These are phyloP conservation scores for Torymus texanus DNA, from an alignment of 2,888 invertebrate genomes.

Conservation along the genomic window DNA sequence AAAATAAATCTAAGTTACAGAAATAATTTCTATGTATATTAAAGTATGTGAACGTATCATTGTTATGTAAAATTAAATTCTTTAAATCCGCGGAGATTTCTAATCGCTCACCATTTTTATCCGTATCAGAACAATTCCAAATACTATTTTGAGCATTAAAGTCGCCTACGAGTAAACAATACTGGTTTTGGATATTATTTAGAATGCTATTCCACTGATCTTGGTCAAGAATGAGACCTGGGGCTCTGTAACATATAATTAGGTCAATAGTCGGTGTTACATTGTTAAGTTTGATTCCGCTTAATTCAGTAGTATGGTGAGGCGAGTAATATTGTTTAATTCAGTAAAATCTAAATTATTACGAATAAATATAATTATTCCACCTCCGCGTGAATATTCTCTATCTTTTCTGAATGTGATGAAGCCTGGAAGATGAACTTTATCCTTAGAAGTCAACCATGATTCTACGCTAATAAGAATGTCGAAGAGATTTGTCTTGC, in stretches of 20 bases:
- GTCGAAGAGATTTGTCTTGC: no score
- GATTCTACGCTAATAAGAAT: no score
- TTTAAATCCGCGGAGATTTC: not conserved
- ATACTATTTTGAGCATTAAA: not conserved
- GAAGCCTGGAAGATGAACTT: no score
- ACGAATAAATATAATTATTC: no score
- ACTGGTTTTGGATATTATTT: not conserved
- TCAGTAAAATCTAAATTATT: no score
- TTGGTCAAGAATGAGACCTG: not conserved
- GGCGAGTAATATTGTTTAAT: no score
- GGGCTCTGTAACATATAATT: conserved; percentile 8
- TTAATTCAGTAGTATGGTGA: not conserved
- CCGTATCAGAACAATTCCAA: not conserved
- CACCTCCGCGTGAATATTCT: no score
- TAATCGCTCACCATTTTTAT: not conserved
- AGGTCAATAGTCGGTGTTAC: not conserved
- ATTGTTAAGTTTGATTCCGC: not conserved
- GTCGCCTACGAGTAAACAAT: not conserved
- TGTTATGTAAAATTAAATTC: not conserved
- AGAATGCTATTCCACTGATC: not conserved
- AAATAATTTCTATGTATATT: not conserved
- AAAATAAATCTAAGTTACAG: not conserved
- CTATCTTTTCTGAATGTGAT: no score
- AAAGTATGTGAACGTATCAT: not conserved
- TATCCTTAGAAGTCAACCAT: no score